These are phyloP conservation scores for Pseudomyrmex pallidus DNA, from an alignment of 1,140 invertebrate species.

Conservation along the genomic window DNA sequence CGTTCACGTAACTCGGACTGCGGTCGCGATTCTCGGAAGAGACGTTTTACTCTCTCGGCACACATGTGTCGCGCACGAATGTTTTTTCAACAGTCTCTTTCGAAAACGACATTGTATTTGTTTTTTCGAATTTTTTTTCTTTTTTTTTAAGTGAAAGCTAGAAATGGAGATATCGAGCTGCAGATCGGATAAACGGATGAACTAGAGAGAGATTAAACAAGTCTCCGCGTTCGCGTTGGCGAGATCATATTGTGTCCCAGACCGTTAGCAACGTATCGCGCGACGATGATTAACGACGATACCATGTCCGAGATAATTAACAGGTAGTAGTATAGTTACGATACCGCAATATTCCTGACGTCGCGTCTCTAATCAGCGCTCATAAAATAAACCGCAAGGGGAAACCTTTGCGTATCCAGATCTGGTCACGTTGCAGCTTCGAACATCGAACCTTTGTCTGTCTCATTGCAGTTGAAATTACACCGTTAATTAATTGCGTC, in stretches of 20 bases:
- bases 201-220: neutral
- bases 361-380: constrained; percentile 53
- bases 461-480: constrained; percentile 29
- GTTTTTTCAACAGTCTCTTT: neutral
- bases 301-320: constrained; percentile 51
- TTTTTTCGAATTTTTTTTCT: neutral
- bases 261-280: constrained; percentile 34
- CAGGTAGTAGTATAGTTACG: constrained; percentile 32
- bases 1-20: neutral
- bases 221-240: neutral
- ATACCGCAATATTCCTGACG: constrained; percentile 54
- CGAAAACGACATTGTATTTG: neutral
- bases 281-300: constrained; percentile 48
- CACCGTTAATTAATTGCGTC: neutral
- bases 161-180: constrained; percentile 4
- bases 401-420: constrained; percentile 31
- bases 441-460: constrained; percentile 16
- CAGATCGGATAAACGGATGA: no score
- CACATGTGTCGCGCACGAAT: neutral
- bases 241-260: constrained; percentile 20
- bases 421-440: neutral
- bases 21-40: no score
- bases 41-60: neutral
- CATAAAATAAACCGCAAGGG: constrained; percentile 53
- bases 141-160: neutral